Conservation (phyloP, 92 coral and sea anemone species). For the Parazoanthus darwini region DNA sequence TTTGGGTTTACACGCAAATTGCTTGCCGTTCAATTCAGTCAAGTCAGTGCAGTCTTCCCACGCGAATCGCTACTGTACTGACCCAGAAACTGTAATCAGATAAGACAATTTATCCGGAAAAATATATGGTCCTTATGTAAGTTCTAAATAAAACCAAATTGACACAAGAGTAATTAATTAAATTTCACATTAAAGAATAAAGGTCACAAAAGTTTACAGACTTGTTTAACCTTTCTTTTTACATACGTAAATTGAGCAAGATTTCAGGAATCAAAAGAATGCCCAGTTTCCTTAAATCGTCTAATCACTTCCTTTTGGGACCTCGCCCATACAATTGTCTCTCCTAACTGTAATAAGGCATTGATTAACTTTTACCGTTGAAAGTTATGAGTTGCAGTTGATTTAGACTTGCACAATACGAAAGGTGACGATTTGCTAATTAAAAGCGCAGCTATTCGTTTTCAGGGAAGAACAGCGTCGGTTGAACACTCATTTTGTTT, state of each 20-base stretch:
- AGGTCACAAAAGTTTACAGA: slow-evolving; percentile 18
- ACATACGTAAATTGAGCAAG: slow-evolving; percentile 5
- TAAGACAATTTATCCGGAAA: slow-evolving; percentile 41
- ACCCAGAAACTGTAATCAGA: slow-evolving; percentile 15
- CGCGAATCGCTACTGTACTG: not conserved
- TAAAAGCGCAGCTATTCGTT: not conserved
- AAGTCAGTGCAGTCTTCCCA: not conserved
- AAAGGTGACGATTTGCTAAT: not conserved
- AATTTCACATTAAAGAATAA: not conserved
- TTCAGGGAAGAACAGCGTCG: not conserved
- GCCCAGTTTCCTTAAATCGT: slow-evolving; percentile 29
- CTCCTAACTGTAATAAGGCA: slow-evolving; percentile 4
- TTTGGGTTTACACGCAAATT: not conserved
- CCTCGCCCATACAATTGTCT: slow-evolving; percentile 38
- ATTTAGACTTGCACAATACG: slow-evolving; percentile 17
- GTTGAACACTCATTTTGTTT: not conserved
- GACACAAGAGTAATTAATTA: slow-evolving; percentile 23
- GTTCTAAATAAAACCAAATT: slow-evolving; percentile 17
- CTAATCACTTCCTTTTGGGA: slow-evolving; percentile 37
- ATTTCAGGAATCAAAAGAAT: slow-evolving; percentile 43
- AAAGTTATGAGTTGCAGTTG: not conserved
- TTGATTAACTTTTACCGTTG: slow-evolving; percentile 19
- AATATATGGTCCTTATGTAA: not conserved
- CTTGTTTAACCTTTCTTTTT: slow-evolving; percentile 17
- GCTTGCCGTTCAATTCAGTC: not conserved